Evolutionary conservation across 2,888 invertebrate genomes (phyloP), one percentile per base, ranked within the genome.

Genomic region (Keiferia lycopersicella): DNA sequence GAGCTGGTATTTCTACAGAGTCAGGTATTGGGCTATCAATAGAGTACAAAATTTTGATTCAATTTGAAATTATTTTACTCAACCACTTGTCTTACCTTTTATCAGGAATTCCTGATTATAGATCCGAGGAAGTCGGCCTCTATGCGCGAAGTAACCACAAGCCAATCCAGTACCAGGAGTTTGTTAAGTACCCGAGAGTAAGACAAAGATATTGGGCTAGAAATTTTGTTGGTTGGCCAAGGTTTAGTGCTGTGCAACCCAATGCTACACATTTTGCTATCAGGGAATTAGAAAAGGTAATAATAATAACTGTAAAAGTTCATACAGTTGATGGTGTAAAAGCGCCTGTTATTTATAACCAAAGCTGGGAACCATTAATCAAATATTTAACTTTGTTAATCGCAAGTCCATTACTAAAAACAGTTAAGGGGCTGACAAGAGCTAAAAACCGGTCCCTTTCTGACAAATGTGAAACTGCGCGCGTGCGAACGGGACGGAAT

Each of bases 1-100:
- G 99, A 14, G 99, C 99, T 70, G 99, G 99, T 38, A 95, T 99
- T 74, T 99, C 99, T 0, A 99, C 99, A 1, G 99, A 99, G 93
- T 98, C 98, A 79, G 95, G 95, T 95, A 82, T 41, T 22, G 61
- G 58, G 34, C 10, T 39, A 6, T 39, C 22, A 1, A 50, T 8
- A 50, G 11, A 20, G 11, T 50, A 45, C 0, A 1, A n/a, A n/a
- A 45, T 45, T 45, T 45, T 45, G 8, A 16, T 6, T 16, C 6
- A 16, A 16, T 45, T 16, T 6, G 11, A 45, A 4, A 16, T 16
- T n/a, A 16, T n/a, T 45, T 41, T 45, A n/a, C 20, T 10, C 22
- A 18, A 20, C 6, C 16, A 4, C 0, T 50, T 18, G 1, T 50
- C 18, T 10, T 50, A 50, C 22, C 12, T 12, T 6, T 26, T 75